Base-by-base conservation (phyloP, 2,113 vertebrate species). In the Tapirus terrestris region DNA sequence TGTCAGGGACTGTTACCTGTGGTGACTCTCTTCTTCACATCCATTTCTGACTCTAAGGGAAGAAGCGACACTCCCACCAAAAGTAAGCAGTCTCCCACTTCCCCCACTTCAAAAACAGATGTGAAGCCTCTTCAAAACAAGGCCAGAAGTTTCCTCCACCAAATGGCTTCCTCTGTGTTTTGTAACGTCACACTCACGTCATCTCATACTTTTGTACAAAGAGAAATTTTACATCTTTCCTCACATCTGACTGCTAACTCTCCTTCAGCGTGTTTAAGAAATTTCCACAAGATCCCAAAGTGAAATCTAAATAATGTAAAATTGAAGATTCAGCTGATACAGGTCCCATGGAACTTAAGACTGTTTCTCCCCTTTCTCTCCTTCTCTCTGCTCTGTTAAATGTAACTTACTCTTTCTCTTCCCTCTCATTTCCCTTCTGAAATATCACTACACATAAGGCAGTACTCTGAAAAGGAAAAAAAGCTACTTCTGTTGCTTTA, bases 231-330 rank as follows among this genome's bases (percentile, higher is more conserved):
- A 43, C 11, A 16, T 29, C 67, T 60, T 72, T 76, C 56, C 43
- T 87, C 56, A 63, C 12, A 36, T 4, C 33, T 33, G 63, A 67
- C 18, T 43, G 6, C 23, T 77, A 77, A 72, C 13, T 91, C 21
- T 48, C 90, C 33, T 75, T 73, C 58, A 23, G 13, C 21, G 18
- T 63, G 43, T 53, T 86, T 80, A 90, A 79, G 61, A 73, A 70
- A 93, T 51, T 60, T 63, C 18, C 7, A 75, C 13, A n/a, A 85
- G 43, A 36, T 56, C 75, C 8, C 65, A 45, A 51, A 61, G 29
- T 75, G 65, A 92, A 67, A 94, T 53, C n/a, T 82, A 36, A 91
- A 33, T 72, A 39, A 87, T 33, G 8, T 75, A 39, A 89, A 96
- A 31, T 10, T 48, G 18, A 86, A n/a, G 84, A 56, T 68, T 27